These are phyloP conservation scores for Pollenia angustigena DNA, from an alignment of 2,888 invertebrate genomes.

Conservation along the genomic window DNA sequence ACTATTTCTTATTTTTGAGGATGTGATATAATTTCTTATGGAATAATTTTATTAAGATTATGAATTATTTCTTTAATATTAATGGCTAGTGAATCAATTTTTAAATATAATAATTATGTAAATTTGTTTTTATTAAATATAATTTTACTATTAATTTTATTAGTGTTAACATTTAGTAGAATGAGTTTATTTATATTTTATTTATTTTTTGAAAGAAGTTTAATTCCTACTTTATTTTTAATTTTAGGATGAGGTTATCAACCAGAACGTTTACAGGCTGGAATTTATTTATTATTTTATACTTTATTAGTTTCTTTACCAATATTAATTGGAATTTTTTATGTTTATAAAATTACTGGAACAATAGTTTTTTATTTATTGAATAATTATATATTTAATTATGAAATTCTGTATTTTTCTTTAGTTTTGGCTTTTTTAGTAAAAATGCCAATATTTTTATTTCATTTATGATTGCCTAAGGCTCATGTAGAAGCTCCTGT, in stretches of 20 bases:
- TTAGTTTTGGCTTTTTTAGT: too few species aligned
- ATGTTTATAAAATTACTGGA: conserved; percentile 80
- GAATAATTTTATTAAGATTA: conserved; percentile 86
- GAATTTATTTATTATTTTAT: conserved; percentile 87
- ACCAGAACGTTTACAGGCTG: conserved; percentile 88
- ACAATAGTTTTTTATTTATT: conserved; percentile 86
- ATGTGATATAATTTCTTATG: conserved; percentile 85
- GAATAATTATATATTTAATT: conserved; percentile 83
- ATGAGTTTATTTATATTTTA: conserved; percentile 80
- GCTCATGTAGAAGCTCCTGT: too few species aligned
- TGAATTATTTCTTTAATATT: conserved; percentile 86
- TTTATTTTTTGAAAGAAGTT: conserved; percentile 88
- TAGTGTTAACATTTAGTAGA: too few species aligned
- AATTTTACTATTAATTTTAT: too few species aligned
- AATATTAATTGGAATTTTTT: conserved; percentile 82
- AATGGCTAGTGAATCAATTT: too few species aligned
- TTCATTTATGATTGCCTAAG: too few species aligned
- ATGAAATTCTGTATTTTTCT: conserved; percentile 75
- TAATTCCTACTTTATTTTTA: conserved; percentile 88
- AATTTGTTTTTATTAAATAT: too few species aligned
- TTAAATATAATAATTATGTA: too few species aligned
- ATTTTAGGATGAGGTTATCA: conserved; percentile 89
- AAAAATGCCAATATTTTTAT: too few species aligned
- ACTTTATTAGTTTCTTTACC: conserved; percentile 87
- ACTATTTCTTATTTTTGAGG: conserved; percentile 81